Evolutionary conservation across 2,888 invertebrate genomes (phyloP), one percentile per base, ranked within the genome.

Genomic region (Trichogramma dendrolimi): DNA sequence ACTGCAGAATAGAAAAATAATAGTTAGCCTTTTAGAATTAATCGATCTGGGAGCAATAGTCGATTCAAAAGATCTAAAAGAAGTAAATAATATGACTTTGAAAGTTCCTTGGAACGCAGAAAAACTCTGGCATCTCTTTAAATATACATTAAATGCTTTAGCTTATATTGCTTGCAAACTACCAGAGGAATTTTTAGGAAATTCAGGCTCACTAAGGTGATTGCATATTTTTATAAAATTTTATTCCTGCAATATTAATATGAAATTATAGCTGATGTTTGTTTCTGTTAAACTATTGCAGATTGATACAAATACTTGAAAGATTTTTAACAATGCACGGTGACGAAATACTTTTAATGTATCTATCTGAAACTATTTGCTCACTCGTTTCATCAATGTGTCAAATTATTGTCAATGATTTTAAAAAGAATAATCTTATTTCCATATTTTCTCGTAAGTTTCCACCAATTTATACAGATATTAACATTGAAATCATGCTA

Each of bases 181-280:
- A 58, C 68, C 72, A 0, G 56, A 68, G 8, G 73, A 75, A 58
- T 79, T 79, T 61, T 50, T 75, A 4, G 65, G 68, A 39, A 27
- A 65, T 48, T 61, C 70, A 38, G 78, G 76, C n/a, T 65, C 72
- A 4, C 5, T 62, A 39, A 73, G 69, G 78, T 78, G 73, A 56
- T 52, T 47, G 49, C 8, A 48, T 8, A 8, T 8, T 41, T 57
- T 41, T 4, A n/a, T 44, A 3, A 40, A n/a, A 41, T 4, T 41
- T 55, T 41, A 38, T 43, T 57, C 43, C 11, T 38, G 44, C 44
- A 4, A 54, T 43, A 54, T 43, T 54, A 11, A 14, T 44, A 4
- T 43, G n/a, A 6, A 43, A 40, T 6, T 6, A 6, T 1, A 44
- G 44, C 52, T 40, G 7, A 10, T 56, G 5, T 61, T 8, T 44